Base-by-base conservation (phyloP, 2,888 invertebrate species). In the Neria commutata region DNA sequence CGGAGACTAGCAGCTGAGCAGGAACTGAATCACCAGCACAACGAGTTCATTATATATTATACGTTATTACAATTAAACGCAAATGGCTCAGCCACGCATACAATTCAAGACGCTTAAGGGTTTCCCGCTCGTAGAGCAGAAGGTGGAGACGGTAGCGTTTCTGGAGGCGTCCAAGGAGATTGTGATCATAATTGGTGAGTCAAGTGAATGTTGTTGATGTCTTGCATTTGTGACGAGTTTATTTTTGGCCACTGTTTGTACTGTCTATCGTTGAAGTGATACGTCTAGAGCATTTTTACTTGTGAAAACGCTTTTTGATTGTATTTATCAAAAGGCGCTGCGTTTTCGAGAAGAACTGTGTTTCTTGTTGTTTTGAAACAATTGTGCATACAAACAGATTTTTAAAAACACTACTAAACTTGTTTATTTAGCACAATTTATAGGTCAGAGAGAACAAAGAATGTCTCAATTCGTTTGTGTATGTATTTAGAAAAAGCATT, bases 121-220 rank as follows among this genome's bases (percentile, higher is more conserved):
- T 49, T 91, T 89, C 80, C 77, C 89, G 24, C 86, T 86, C 75
- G 86, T 60, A 73, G 63, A 84, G 68, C 85, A 85, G 46, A 86
- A 85, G 81, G 85, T 91, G 67, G 84, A 86, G 70, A 84, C 88
- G 14, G 80, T 79, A 60, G 72, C 83, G 63, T 91, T 90, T 81
- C 78, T 91, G 58, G 82, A 83, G 63, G 88, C 90, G 48, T 82
- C 88, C 37, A 83, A 82, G 65, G 86, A 86, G 74, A 83, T 90
- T 70, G 85, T 89, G n/a, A 73, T 76, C 59, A 75, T 89, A 69
- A 84, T 90, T 67, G 90, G 91, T 90, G 83, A 79, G 86, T 83
- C 46, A 56, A 10, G 4, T 53, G 16, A 45, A 53, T 60, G 24
- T 54, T 33, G 24, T 49, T 42, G 34, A 40, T 21, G 47, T 33